A percentile compares a stretch with the other conserved stretches of the same genome.
phyloP scores from a whole-genome alignment of 2,888 invertebrate genomes.

The Hypercompe scribonia region DNA sequence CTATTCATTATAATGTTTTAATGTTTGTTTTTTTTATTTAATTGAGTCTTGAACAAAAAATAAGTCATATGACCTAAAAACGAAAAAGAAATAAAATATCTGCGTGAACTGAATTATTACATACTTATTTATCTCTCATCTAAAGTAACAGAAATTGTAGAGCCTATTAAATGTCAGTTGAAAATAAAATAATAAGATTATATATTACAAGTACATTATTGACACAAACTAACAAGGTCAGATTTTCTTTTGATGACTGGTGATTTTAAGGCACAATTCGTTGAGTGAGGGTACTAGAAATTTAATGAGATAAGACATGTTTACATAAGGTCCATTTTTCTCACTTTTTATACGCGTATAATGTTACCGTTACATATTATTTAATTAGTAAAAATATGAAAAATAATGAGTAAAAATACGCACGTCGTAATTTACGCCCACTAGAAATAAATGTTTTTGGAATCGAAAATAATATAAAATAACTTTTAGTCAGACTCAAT shows the following conservation, averaged over 20 bases:
- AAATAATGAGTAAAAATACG: too few relatives aligned
- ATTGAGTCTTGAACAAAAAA: too few relatives aligned
- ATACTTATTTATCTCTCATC: too few relatives aligned
- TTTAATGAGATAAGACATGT: slow-evolving; percentile 6
- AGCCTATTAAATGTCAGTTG: not conserved
- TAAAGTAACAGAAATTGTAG: too few relatives aligned
- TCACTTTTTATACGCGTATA: slow-evolving; percentile 21
- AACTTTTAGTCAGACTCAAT: not conserved
- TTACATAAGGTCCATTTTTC: slow-evolving; percentile 5
- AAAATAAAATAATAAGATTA: slow-evolving; percentile 18
- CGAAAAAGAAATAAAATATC: too few relatives aligned
- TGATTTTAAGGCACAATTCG: slow-evolving; percentile 42
- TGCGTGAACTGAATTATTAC: too few relatives aligned
- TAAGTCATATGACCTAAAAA: too few relatives aligned
- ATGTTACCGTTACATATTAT: slow-evolving; percentile 23
- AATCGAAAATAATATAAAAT: not conserved
- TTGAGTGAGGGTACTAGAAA: slow-evolving; percentile 15
- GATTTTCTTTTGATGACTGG: slow-evolving; percentile 31
- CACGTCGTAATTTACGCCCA: too few relatives aligned
- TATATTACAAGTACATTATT: slow-evolving; percentile 22
- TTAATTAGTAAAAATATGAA: not conserved
- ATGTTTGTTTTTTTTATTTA: too few relatives aligned
- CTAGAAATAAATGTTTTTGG: too few relatives aligned
- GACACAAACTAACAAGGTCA: slow-evolving; percentile 26
- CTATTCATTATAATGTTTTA: too few relatives aligned